A percentile compares a stretch with the other conserved stretches of the same genome.
Evolutionary conservation across 2,113 vertebrate species (phyloP).

Genomic region (Scophthalmus maximus): DNA sequence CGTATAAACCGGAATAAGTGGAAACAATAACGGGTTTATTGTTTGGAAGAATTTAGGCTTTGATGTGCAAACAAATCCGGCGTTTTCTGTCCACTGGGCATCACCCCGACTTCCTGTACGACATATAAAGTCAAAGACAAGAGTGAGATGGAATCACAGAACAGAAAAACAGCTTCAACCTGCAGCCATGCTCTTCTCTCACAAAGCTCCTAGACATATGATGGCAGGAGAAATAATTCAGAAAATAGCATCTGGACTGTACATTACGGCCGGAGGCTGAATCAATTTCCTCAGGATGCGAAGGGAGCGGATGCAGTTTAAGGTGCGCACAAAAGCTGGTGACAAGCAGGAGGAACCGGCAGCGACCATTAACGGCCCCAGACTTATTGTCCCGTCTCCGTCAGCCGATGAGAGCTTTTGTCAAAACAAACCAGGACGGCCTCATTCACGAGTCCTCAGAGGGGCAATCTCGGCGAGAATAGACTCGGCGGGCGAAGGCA

Average conservation of each 20-base stretch:
- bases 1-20: background rate
- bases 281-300: slow-evolving; percentile 55
- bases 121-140: too few species aligned
- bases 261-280: slow-evolving; percentile 14
- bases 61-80: too few species aligned
- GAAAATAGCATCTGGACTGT: slow-evolving; percentile 46
- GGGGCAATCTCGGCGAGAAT: slow-evolving; percentile 46
- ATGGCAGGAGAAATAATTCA: slow-evolving; percentile 18
- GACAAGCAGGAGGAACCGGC: slow-evolving; percentile 57
- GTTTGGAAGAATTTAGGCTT: too few species aligned
- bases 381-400: slow-evolving; percentile 61
- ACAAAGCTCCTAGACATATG: background rate
- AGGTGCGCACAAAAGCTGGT: slow-evolving; percentile 70
- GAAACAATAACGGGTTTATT: too few species aligned
- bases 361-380: slow-evolving; percentile 40
- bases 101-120: too few species aligned
- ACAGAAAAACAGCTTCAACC: background rate
- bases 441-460: slow-evolving; percentile 40
- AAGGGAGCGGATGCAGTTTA: slow-evolving; percentile 33
- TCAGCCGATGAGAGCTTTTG: slow-evolving; percentile 41
- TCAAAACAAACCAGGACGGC: slow-evolving; percentile 16
- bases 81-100: too few species aligned
- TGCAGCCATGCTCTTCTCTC: too few species aligned
- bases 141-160: background rate
- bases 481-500: slow-evolving; percentile 16